These are phyloP conservation scores for Phalloptychus januarius DNA, from an alignment of 2,797 vertebrate genomes.

Conservation along the genomic window DNA sequence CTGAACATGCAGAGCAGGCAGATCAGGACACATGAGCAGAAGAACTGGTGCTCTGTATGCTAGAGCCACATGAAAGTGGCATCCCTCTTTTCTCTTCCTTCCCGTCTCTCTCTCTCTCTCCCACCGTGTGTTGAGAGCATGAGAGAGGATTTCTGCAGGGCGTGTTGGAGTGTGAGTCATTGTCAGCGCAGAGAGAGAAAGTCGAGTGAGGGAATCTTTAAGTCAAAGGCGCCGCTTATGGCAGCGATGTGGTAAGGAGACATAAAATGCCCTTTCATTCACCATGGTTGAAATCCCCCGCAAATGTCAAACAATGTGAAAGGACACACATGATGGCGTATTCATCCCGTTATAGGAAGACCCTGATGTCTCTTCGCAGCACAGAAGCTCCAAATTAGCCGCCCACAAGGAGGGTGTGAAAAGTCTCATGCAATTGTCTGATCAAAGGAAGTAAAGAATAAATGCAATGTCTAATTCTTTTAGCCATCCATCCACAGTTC, in stretches of 20 bases:
- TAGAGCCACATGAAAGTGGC: constrained; percentile 41
- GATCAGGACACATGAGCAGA: constrained; percentile 53
- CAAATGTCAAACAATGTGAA: constrained; percentile 41
- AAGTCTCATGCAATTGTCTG: neutral
- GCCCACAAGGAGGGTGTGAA: neutral
- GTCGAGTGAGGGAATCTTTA: constrained; percentile 76
- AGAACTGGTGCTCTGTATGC: constrained; percentile 54
- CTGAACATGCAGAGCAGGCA: constrained; percentile 51
- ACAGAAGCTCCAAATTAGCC: constrained; percentile 16
- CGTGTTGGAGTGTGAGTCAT: constrained; percentile 83
- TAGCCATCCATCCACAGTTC: neutral
- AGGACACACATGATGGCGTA: constrained; percentile 18
- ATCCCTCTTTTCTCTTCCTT: constrained; percentile 44
- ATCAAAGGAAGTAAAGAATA: neutral
- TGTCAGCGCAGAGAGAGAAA: constrained; percentile 71
- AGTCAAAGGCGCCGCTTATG: constrained; percentile 66
- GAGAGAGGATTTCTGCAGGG: constrained; percentile 76
- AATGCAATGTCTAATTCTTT: constrained; percentile 1
- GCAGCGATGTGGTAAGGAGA: constrained; percentile 72
- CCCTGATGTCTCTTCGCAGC: constrained; percentile 3
- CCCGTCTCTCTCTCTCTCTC: constrained; percentile 32
- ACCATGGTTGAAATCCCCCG: constrained; percentile 26
- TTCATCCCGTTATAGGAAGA: neutral
- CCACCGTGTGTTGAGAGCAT: constrained; percentile 58
- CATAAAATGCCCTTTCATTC: constrained; percentile 28